Base-by-base conservation (phyloP, 1,140 invertebrate species). In the Drosophila miranda region DNA sequence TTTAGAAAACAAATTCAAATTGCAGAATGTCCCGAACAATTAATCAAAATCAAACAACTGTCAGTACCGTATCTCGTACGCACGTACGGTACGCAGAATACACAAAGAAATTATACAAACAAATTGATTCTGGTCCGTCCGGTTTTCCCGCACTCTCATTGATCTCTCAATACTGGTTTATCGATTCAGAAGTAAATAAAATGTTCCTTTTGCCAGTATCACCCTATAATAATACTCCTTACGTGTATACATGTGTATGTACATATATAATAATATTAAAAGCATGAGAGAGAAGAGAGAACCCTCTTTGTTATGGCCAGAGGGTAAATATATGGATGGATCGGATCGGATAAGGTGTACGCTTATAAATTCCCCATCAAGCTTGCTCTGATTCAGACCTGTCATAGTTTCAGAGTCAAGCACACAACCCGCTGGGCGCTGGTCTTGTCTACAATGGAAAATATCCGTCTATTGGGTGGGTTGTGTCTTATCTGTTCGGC, bases 11-110 rank as follows among this genome's bases (percentile, higher is more conserved):
- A 38, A 69, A 30, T 26, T 30, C 11, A 46, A 34, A 59, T 46
- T 70, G 23, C 28, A 51, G 30, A 45, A 57, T 68, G 13, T 19
- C 44, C 26, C 21, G 11, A 53, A 48, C 26, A 69, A 69, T 69
- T 68, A 69, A 69, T 16, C 26, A 4, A 56, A 56, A 26, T 42
- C 34, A 19, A 30, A 42, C 42, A 53, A 63, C 23, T 21, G 42
- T 42, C 2, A 26, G 19, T 13, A 14, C 19, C 9, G 19, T 13
- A 14, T 34, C 5, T 34, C 6, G 6, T 4, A 8, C 49, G n/a
- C 11, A 38, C 11, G 11, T 38, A 38, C 4, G 11, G 9, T 34
- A 9, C 9, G 3, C 30, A 34, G 3, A 34, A 34, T 3, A 34
- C 30, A 34, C 30, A 38, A 38, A 38, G 11, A 13, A 38, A 38